Conservation (phyloP, 2,888 invertebrate genomes). For the Amiota communis region DNA sequence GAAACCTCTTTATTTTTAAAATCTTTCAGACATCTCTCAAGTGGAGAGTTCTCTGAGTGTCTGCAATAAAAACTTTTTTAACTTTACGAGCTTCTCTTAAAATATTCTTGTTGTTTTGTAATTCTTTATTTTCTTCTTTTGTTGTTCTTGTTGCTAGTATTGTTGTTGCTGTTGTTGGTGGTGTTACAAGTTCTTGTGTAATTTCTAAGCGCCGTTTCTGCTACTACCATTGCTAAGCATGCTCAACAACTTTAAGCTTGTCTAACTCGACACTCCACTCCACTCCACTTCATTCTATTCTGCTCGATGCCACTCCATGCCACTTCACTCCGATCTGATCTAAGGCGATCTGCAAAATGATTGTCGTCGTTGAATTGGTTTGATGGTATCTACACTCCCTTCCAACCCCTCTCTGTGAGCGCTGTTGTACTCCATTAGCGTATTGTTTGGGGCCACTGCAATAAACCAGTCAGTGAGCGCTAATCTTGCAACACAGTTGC, state of each 20-base stretch:
- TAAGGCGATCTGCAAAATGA: too few relatives aligned
- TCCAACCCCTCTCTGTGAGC: conserved; percentile 17
- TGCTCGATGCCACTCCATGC: too few relatives aligned
- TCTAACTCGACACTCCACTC: too few relatives aligned
- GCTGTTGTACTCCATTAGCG: conserved; percentile 39
- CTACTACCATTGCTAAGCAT: conserved; percentile 40
- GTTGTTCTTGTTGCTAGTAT: background rate
- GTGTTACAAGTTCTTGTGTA: background rate
- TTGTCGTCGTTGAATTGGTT: background rate
- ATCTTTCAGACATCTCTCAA: too few relatives aligned
- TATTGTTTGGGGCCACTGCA: conserved; percentile 46
- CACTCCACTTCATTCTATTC: too few relatives aligned
- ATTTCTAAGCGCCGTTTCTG: conserved; percentile 24
- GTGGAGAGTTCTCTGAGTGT: too few relatives aligned
- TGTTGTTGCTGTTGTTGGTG: background rate
- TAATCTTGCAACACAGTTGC: conserved; percentile 70
- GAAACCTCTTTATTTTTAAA: too few relatives aligned
- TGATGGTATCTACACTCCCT: background rate
- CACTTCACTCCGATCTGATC: too few relatives aligned
- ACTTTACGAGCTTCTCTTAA: too few relatives aligned
- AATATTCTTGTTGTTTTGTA: background rate
- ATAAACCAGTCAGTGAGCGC: conserved; percentile 61
- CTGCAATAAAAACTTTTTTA: too few relatives aligned
- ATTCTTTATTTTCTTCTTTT: background rate
- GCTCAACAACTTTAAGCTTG: conserved; percentile 33